Percentiles rank a stretch among this genome's conserved stretches.
phyloP scores from a whole-genome alignment of 2,888 invertebrate species.

The Tenthredo scrophulariae region DNA sequence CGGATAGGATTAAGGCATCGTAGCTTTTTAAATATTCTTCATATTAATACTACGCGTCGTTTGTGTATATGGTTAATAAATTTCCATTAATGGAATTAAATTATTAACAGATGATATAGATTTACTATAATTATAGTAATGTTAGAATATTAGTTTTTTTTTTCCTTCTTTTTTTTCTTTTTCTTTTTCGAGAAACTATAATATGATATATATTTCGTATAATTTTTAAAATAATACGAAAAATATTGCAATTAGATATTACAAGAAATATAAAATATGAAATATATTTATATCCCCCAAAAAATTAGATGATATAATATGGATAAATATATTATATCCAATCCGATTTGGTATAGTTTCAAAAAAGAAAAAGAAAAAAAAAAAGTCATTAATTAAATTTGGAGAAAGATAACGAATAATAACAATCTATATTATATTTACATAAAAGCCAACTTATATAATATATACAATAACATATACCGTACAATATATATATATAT shows the following conservation, averaged over 20 bases:
- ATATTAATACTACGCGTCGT: neutral
- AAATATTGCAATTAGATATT: neutral
- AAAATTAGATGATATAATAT: neutral
- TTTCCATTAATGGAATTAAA: neutral
- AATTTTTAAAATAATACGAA: neutral
- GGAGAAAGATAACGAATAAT: neutral
- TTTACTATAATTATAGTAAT: neutral
- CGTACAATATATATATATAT: neutral
- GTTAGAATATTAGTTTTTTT: neutral
- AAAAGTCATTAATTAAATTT: neutral
- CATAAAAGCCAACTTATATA: constrained; percentile 9
- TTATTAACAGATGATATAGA: neutral
- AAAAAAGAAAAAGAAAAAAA: neutral
- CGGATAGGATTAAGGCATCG: neutral
- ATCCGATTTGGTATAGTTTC: neutral
- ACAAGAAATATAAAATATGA: constrained; percentile 2
- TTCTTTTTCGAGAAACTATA: no score
- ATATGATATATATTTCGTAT: no score
- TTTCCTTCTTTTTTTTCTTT: neutral
- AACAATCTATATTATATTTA: neutral
- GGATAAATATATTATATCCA: neutral
- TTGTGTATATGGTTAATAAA: neutral
- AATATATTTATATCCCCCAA: neutral
- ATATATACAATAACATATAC: neutral
- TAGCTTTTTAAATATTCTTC: neutral